Conservation (phyloP, 2,113 vertebrate species). For the Arenaria interpres region DNA sequence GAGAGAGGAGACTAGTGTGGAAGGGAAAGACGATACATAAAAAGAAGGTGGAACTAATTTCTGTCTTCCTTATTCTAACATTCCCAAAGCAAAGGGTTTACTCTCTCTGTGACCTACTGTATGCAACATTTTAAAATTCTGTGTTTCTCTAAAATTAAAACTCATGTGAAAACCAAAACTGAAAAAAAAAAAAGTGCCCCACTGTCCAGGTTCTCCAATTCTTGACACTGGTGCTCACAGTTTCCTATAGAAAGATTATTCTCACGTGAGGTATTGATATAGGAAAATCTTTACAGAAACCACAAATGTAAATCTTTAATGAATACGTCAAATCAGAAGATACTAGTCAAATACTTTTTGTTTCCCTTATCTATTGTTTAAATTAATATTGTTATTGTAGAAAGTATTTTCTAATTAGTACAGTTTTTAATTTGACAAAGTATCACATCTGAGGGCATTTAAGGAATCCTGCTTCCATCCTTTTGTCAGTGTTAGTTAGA, state of each 20-base stretch:
- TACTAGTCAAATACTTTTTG: neutral
- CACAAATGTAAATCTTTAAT: neutral
- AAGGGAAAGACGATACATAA: neutral
- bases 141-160: neutral
- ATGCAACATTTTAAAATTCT: neutral
- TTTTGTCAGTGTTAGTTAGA: neutral
- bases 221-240: neutral
- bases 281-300: neutral
- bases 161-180: neutral
- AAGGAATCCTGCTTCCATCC: neutral
- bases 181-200: neutral
- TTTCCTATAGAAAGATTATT: neutral
- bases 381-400: neutral
- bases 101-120: neutral
- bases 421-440: neutral
- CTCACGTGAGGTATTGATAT: rapidly evolving
- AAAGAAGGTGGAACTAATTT: neutral
- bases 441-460: neutral
- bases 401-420: neutral
- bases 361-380: neutral
- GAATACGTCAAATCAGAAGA: neutral
- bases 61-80: neutral
- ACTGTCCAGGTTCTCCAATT: neutral
- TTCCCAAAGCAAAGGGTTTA: neutral
- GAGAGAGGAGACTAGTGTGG: neutral